These are phyloP conservation scores for Clanis bilineata DNA, from an alignment of 2,888 invertebrate genomes.

Conservation along the genomic window DNA sequence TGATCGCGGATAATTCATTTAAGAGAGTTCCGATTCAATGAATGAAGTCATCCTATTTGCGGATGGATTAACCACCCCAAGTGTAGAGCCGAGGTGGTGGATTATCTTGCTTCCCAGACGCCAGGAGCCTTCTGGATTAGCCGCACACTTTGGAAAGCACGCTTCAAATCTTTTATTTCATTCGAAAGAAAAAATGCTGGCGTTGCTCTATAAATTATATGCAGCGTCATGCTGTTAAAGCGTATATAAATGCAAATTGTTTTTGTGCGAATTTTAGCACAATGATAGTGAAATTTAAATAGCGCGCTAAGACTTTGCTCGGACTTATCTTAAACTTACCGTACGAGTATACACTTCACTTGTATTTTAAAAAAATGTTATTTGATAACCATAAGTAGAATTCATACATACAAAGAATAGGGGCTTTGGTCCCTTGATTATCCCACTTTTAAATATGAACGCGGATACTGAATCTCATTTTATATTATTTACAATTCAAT, in stretches of 20 bases:
- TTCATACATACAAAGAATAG: no score
- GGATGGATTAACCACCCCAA: constrained; percentile 37
- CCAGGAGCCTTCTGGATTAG: constrained; percentile 14
- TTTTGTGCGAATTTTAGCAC: neutral
- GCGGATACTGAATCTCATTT: no score
- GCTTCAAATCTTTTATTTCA: constrained; percentile 13
- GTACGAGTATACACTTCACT: no score
- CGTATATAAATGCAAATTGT: neutral
- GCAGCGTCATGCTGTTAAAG: neutral
- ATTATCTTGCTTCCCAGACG: constrained; percentile 16
- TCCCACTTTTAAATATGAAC: no score
- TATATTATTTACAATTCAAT: no score
- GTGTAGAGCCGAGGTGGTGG: constrained; percentile 14
- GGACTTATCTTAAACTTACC: no score
- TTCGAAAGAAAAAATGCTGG: neutral
- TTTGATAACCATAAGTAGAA: no score
- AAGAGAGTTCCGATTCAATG: constrained; percentile 33
- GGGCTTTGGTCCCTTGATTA: no score
- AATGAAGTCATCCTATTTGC: constrained; percentile 40
- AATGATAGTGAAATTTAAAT: no score
- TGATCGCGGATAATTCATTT: constrained; percentile 36
- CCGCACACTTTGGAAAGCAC: constrained; percentile 8
- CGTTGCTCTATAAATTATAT: neutral
- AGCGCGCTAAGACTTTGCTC: no score
- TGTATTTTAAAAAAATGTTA: no score